A percentile compares a stretch with the other conserved stretches of the same genome.
phyloP scores from a whole-genome alignment of 2,888 invertebrate genomes.

The Bombylius discolor region DNA sequence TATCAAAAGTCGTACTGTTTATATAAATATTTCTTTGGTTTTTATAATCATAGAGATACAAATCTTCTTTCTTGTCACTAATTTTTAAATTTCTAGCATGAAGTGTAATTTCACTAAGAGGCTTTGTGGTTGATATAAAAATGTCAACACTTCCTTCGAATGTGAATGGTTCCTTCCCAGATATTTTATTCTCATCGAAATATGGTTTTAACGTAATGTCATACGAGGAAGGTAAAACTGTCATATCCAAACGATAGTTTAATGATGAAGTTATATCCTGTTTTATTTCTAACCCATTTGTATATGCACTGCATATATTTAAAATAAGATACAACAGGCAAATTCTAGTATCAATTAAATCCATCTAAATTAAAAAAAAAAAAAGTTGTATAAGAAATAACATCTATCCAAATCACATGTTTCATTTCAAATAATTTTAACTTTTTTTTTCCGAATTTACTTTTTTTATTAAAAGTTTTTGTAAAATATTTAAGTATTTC shows the following conservation, averaged over 20 bases:
- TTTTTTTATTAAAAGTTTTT: too few species aligned
- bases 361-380: too few species aligned
- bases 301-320: not conserved
- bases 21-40: not conserved
- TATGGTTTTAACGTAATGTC: conserved; percentile 41
- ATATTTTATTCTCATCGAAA: conserved; percentile 29
- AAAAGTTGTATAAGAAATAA: too few species aligned
- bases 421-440: too few species aligned
- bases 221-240: conserved; percentile 41
- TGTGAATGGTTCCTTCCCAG: conserved; percentile 21
- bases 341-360: too few species aligned
- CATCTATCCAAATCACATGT: too few species aligned
- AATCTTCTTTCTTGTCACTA: not conserved
- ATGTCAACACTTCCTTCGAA: conserved; percentile 36
- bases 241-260: conserved; percentile 27
- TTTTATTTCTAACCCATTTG: not conserved
- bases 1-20: conserved; percentile 14
- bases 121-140: conserved; percentile 34
- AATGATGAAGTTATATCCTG: not conserved
- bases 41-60: conserved; percentile 10
- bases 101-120: conserved; percentile 36
- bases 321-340: not conserved
- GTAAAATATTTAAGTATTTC: too few species aligned
- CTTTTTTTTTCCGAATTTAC: too few species aligned
- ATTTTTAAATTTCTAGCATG: conserved; percentile 39